Evolutionary conservation across 2,888 invertebrate genomes (phyloP).

Genomic region (Eledona agricola): DNA sequence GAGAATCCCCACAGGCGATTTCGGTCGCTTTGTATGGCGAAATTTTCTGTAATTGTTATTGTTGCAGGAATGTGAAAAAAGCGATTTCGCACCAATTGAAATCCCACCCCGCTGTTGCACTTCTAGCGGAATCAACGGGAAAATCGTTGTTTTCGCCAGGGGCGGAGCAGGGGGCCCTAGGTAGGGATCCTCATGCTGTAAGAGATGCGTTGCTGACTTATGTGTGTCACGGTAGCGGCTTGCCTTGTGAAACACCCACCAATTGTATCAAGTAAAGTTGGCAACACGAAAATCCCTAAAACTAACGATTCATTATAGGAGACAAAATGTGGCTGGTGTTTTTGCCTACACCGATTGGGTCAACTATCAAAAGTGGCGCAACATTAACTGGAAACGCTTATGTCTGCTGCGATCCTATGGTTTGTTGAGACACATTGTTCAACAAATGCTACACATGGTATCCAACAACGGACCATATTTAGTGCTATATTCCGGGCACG

Average conservation of each 20-base stretch:
- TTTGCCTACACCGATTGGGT: slow-evolving; percentile 88
- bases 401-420: slow-evolving; percentile 83
- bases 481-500: slow-evolving; percentile 80
- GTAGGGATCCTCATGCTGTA: slow-evolving; percentile 74
- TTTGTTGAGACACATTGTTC: slow-evolving; percentile 81
- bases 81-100: slow-evolving; percentile 73
- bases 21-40: too few relatives aligned
- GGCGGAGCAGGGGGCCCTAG: slow-evolving; percentile 64
- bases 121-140: slow-evolving; percentile 73
- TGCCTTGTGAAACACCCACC: slow-evolving; percentile 75
- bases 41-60: too few relatives aligned
- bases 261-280: slow-evolving; percentile 63
- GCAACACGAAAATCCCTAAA: slow-evolving; percentile 5
- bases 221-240: slow-evolving; percentile 82
- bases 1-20: too few relatives aligned
- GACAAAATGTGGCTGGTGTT: slow-evolving; percentile 77
- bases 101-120: slow-evolving; percentile 78
- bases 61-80: slow-evolving; percentile 66
- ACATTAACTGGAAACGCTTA: slow-evolving; percentile 69
- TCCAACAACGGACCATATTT: slow-evolving; percentile 59
- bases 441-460: slow-evolving; percentile 80
- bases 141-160: slow-evolving; percentile 74
- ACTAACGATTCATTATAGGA: slow-evolving; percentile 50
- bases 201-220: slow-evolving; percentile 85
- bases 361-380: slow-evolving; percentile 69